These are phyloP conservation scores for Cataglyphis hispanica DNA, from an alignment of 1,140 invertebrate species.

Conservation along the genomic window DNA sequence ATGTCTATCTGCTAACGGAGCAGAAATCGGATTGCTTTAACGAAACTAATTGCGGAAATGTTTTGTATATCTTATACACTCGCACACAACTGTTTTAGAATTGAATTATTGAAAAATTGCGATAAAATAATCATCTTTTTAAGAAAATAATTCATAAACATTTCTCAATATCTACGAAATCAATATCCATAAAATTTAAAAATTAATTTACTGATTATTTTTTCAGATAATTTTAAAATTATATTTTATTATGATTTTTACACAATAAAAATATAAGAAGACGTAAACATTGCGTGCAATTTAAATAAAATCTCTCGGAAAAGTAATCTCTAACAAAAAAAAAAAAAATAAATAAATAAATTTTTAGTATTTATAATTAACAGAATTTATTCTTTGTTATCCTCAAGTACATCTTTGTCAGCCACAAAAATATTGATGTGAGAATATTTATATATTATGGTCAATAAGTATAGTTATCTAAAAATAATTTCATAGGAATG, in stretches of 20 bases:
- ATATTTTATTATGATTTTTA: not conserved
- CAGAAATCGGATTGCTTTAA: conserved; percentile 2
- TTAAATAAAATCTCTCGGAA: not conserved
- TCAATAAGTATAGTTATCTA: conserved; percentile 1
- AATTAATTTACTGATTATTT: not conserved
- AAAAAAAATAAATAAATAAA: not conserved
- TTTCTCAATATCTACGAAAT: not conserved
- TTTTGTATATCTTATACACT: no score
- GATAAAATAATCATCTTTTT: not conserved
- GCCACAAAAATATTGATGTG: not conserved
- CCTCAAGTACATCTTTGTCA: no score
- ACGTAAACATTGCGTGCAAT: not conserved
- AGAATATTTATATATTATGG: no score
- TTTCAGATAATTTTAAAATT: not conserved
- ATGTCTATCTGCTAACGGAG: not conserved
- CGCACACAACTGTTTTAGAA: not conserved
- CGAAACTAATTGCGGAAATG: conserved; percentile 7
- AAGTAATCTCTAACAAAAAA: not conserved
- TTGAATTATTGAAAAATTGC: not conserved
- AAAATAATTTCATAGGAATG: not conserved
- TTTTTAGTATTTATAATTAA: not conserved
- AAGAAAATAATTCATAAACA: not conserved
- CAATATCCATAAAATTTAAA: no score
- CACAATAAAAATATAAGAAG: not conserved
- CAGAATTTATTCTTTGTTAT: not conserved